phyloP scores from a whole-genome alignment of 1,140 invertebrate species.

The Linepithema humile region DNA sequence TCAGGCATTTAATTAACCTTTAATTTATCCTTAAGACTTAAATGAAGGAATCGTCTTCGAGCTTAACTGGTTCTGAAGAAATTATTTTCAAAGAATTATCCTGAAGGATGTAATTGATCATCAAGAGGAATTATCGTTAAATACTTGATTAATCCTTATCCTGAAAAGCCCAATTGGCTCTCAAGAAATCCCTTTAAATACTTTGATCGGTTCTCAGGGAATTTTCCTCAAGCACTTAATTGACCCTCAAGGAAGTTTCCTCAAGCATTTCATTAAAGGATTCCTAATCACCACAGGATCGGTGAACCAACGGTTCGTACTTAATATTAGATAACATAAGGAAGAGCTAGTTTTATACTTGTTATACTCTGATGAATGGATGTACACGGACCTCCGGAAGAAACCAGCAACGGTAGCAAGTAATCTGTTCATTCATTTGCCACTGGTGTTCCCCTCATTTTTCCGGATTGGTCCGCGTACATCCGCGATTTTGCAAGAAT shows the following conservation, averaged over 20 bases:
- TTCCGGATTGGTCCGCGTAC: neutral
- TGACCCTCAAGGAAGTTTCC: no score
- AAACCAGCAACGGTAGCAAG: neutral
- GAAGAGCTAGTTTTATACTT: conserved; percentile 34
- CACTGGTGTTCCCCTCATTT: no score
- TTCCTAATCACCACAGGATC: neutral
- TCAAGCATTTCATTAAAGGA: no score
- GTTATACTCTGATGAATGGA: neutral
- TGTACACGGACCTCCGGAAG: neutral
- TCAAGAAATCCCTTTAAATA: no score
- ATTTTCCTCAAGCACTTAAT: neutral
- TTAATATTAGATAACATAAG: conserved; percentile 5
- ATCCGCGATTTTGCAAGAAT: neutral
- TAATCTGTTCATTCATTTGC: neutral
- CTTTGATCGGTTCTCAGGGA: no score
- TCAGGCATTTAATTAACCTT: no score
- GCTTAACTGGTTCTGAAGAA: neutral
- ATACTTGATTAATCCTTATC: no score
- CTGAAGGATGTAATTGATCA: neutral
- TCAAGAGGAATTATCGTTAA: neutral
- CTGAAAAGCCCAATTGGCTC: no score
- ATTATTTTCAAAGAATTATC: no score
- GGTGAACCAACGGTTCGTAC: neutral
- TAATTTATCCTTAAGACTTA: no score
- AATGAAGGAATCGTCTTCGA: no score